Conservation (phyloP, 2,113 vertebrate species). For the Microcebus griseorufus region DNA sequence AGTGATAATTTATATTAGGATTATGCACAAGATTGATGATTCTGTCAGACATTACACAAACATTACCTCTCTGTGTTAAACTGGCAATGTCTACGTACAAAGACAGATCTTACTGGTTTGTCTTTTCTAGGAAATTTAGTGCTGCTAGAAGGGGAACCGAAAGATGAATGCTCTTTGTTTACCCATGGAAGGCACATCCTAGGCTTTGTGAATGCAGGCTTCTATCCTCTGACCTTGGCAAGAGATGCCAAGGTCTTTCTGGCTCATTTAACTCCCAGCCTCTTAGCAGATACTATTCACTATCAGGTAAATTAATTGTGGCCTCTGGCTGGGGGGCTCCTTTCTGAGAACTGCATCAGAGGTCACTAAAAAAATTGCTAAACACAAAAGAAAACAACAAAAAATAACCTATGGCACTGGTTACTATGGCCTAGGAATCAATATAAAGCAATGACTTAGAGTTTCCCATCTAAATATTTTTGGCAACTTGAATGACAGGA, state of each 20-base stretch:
- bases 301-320: conserved; percentile 38
- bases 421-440: neutral
- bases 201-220: conserved; percentile 44
- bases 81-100: neutral
- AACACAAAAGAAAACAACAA: conserved; percentile 26
- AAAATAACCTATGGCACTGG: conserved; percentile 15
- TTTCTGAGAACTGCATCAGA: conserved; percentile 39
- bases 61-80: neutral
- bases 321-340: neutral
- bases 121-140: neutral
- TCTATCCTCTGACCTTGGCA: conserved; percentile 64
- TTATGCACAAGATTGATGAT: neutral
- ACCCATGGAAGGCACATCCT: conserved; percentile 23
- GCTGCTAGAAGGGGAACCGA: neutral
- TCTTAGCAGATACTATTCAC: conserved; percentile 30
- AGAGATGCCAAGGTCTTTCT: conserved; percentile 50
- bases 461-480: neutral
- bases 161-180: conserved; percentile 38
- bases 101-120: neutral
- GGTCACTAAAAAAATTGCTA: conserved; percentile 11
- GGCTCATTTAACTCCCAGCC: conserved; percentile 51
- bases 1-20: neutral
- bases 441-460: neutral
- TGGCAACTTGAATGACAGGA: conserved; percentile 9
- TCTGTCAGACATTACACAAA: neutral